Evolutionary conservation across 2,888 invertebrate genomes (phyloP).

Genomic region (Macrophya annulata): DNA sequence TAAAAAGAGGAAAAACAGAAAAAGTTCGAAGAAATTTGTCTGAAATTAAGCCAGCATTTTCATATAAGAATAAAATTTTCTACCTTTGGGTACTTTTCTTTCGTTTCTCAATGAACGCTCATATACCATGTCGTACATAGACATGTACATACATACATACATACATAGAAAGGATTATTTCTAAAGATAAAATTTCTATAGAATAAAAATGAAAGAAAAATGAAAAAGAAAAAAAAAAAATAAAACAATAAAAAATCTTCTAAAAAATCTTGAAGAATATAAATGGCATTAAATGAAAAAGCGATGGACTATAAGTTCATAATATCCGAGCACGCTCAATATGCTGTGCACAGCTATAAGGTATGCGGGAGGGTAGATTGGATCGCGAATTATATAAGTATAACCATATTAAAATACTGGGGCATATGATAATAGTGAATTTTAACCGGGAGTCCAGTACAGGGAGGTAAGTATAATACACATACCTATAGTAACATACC

Average conservation of each 20-base stretch:
- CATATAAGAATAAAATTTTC: not conserved
- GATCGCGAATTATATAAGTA: conserved; percentile 24
- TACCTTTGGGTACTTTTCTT: too few species aligned
- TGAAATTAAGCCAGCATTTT: not conserved
- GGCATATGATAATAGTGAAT: conserved; percentile 5
- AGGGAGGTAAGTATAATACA: too few species aligned
- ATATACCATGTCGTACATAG: too few species aligned
- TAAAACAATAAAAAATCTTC: not conserved
- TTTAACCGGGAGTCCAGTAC: not conserved
- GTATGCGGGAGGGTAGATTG: conserved; percentile 33
- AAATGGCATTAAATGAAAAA: not conserved
- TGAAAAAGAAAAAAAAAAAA: not conserved
- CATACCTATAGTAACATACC: too few species aligned
- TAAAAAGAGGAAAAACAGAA: too few species aligned
- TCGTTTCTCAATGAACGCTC: not conserved
- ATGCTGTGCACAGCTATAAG: not conserved
- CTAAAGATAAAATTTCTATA: not conserved
- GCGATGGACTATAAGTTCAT: not conserved
- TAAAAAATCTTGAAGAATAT: not conserved
- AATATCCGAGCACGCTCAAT: not conserved
- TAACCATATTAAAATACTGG: conserved; percentile 38
- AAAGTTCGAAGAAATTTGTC: too few species aligned
- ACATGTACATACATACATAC: not conserved
- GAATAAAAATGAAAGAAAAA: too few species aligned
- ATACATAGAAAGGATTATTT: not conserved